Base-by-base conservation (phyloP, 2,113 vertebrate species). In the Clinocottus analis region DNA sequence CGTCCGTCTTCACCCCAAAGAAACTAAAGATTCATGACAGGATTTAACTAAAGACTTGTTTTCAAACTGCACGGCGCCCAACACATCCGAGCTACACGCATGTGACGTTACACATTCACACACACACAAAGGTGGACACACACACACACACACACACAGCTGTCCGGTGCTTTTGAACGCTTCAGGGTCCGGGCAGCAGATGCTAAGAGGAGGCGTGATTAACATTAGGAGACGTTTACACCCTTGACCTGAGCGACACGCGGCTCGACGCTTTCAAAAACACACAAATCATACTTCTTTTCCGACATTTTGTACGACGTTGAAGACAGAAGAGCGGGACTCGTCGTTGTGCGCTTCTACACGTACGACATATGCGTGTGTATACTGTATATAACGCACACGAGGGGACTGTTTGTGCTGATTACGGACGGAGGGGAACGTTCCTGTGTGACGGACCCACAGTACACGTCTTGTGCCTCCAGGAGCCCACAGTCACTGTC, bases 381-480 rank as follows among this genome's bases (percentile, higher is more conserved):
- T 55, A 37, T 23, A 1, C 49, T 62, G 29, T 71, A 60, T 64
- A 73, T 59, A 45, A 35, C 75, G 37, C 65, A 43, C 62, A 75
- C 29, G 55, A 75, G 62, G 33, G 64, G 67, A 21, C 65, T 64
- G 60, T 72, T 45, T 82, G 80, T 67, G 58, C 53, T 69, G n/a
- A 72, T 74, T 72, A 72, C 65, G 67, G 78, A 61, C 55, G 33
- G n/a, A n/a, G 66, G 74, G 14, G 62, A n/a, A 77, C 31, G 27
- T 41, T 71, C 72, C 82, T 83, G 77, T 82, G 84, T 77, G 75
- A 80, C 49, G 82, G 84, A 89, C 79, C 90, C 88, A 89, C 84
- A 92, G 88, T 90, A 72, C 86, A 85, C 80, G 84, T 88, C 64
- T 79, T 72, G 29, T 88, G 90, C 86, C 90, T 91, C 84, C 85